Evolutionary conservation across 2,113 vertebrate genomes (phyloP).

Genomic region (Hippocampus comes): DNA sequence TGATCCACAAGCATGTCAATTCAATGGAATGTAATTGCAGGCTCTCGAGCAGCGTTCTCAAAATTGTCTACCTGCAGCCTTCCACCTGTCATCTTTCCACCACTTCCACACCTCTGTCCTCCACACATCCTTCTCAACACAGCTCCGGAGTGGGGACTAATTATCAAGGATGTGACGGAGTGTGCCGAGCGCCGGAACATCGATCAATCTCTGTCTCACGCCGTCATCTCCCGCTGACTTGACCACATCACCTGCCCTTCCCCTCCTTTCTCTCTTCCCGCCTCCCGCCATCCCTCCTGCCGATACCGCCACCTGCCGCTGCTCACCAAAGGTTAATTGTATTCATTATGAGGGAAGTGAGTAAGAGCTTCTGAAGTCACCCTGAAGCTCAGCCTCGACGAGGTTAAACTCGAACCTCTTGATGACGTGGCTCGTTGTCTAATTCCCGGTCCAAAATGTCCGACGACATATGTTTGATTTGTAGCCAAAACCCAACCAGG

Average conservation of each 20-base stretch:
- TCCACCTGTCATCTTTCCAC: slow-evolving; percentile 30
- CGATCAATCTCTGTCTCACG: slow-evolving; percentile 70
- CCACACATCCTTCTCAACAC: slow-evolving; percentile 38
- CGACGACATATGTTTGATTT: too few species aligned
- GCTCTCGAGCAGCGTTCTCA: neutral
- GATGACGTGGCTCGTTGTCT: neutral
- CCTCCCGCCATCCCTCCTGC: slow-evolving; percentile 32
- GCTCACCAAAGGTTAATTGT: slow-evolving; percentile 71
- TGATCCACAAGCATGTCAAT: neutral
- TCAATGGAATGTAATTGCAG: neutral
- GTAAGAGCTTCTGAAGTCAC: slow-evolving; percentile 46
- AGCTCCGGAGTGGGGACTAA: slow-evolving; percentile 57
- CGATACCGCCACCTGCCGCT: slow-evolving; percentile 40
- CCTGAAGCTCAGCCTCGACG: slow-evolving; percentile 11
- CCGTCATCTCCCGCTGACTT: slow-evolving; percentile 36
- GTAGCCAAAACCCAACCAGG: too few species aligned
- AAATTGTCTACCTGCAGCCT: slow-evolving; percentile 5
- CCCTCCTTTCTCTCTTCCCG: neutral
- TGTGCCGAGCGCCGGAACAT: slow-evolving; percentile 64
- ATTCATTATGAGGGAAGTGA: slow-evolving; percentile 63
- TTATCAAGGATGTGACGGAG: slow-evolving; percentile 63
- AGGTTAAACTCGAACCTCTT: slow-evolving; percentile 38
- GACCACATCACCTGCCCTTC: slow-evolving; percentile 17
- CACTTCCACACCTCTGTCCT: slow-evolving; percentile 44
- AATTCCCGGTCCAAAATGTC: neutral